A percentile compares a stretch with the other conserved stretches of the same genome.
These are phyloP conservation scores for Montipora foliosa DNA, from an alignment of 64 coral and sea anemone species.

Conservation along the genomic window DNA sequence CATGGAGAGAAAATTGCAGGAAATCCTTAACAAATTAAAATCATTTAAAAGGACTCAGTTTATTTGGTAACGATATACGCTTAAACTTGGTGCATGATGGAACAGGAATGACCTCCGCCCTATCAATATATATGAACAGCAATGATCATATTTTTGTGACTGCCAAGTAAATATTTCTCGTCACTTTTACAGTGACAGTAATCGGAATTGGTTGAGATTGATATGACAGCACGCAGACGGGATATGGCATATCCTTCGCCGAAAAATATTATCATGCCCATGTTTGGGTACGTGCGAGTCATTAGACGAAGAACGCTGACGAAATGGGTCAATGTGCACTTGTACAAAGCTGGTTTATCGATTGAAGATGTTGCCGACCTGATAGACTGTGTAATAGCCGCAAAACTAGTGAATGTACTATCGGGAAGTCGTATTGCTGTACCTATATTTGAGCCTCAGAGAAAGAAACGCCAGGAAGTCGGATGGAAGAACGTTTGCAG, in stretches of 20 bases:
- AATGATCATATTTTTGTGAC: neutral
- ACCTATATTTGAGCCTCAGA: constrained; percentile 36
- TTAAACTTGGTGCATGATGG: neutral
- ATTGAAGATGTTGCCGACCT: constrained; percentile 78
- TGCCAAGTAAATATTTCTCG: neutral
- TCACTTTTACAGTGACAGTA: neutral
- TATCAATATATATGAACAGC: neutral
- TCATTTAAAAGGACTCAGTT: neutral
- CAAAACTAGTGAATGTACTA: constrained; percentile 60
- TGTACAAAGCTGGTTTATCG: constrained; percentile 16
- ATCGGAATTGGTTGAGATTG: neutral
- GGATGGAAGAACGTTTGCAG: constrained; percentile 69
- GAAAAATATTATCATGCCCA: neutral
- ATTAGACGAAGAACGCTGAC: constrained; percentile 84
- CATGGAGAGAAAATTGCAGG: neutral
- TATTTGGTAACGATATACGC: neutral
- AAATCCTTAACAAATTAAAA: neutral
- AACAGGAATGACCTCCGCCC: constrained; percentile 7
- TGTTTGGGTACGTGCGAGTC: constrained; percentile 67
- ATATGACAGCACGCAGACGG: neutral
- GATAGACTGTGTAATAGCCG: constrained; percentile 44
- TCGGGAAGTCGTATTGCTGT: constrained; percentile 71
- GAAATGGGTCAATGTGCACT: constrained; percentile 86
- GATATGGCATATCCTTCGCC: neutral
- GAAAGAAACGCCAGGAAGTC: constrained; percentile 50